A percentile compares a stretch with the other conserved stretches of the same genome.
These are phyloP conservation scores for Syngnathus floridae DNA, from an alignment of 2,113 vertebrate species.

Conservation along the genomic window DNA sequence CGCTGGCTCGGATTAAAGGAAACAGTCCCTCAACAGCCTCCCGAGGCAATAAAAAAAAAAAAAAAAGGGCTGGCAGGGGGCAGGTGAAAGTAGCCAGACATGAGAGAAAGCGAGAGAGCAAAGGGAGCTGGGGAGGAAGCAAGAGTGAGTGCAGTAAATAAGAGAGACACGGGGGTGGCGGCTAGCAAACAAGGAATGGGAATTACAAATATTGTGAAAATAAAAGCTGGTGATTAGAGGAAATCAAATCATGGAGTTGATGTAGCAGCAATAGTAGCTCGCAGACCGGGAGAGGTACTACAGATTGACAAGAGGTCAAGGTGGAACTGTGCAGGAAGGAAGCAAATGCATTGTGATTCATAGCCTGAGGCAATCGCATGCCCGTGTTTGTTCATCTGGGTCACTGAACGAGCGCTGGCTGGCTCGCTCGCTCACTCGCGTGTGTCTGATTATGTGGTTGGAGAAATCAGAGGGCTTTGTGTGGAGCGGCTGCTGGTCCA, in stretches of 20 bases:
- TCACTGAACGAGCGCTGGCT: slow-evolving; percentile 40
- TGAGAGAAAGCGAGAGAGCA: slow-evolving; percentile 59
- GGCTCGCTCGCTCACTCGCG: neutral
- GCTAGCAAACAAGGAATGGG: slow-evolving; percentile 36
- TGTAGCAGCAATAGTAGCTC: slow-evolving; percentile 67
- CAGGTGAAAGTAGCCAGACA: slow-evolving; percentile 62
- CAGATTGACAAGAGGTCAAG: slow-evolving; percentile 70
- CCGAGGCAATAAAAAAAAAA: slow-evolving; percentile 61
- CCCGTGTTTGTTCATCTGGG: slow-evolving; percentile 60
- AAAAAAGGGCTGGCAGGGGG: slow-evolving; percentile 48
- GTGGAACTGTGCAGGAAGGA: slow-evolving; percentile 64
- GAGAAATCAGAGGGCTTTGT: slow-evolving; percentile 74
- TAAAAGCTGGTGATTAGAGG: slow-evolving; percentile 49
- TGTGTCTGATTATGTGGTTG: slow-evolving; percentile 20
- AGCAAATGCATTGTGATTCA: slow-evolving; percentile 92
- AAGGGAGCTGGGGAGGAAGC: slow-evolving; percentile 33
- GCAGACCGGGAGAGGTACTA: slow-evolving; percentile 73
- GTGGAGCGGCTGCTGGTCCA: slow-evolving; percentile 54
- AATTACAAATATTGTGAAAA: slow-evolving; percentile 54
- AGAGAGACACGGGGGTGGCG: slow-evolving; percentile 32
- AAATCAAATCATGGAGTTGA: neutral
- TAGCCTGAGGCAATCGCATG: slow-evolving; percentile 82
- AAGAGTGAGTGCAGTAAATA: slow-evolving; percentile 56
- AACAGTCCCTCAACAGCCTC: slow-evolving; percentile 66
- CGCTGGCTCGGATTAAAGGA: slow-evolving; percentile 69